Conservation (phyloP, 1,140 invertebrate species). For the Lucilia sericata region DNA sequence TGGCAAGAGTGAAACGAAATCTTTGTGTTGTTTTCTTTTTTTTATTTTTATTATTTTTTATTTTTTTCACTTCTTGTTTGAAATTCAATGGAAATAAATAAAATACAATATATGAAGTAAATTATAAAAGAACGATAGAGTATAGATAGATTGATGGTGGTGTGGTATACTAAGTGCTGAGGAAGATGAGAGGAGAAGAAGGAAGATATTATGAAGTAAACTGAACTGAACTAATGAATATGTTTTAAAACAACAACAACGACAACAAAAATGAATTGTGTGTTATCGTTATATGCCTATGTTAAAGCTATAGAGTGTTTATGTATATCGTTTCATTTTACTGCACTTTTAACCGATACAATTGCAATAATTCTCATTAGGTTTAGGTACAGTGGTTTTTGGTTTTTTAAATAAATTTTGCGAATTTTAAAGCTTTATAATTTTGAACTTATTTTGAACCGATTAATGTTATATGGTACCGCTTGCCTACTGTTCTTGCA, state of each 20-base stretch:
- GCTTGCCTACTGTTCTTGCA: no score
- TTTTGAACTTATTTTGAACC: no score
- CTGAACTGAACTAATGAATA: constrained; percentile 27
- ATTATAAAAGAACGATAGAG: not conserved
- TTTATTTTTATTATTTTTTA: not conserved
- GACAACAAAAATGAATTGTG: not conserved
- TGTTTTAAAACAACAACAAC: constrained; percentile 19
- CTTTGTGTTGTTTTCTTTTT: constrained; percentile 9
- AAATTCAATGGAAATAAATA: constrained; percentile 28
- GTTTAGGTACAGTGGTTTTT: not conserved
- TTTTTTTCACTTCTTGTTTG: not conserved
- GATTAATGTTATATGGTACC: no score
- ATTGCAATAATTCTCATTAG: constrained; percentile 17
- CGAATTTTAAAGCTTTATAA: no score
- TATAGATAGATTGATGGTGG: not conserved
- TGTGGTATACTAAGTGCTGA: not conserved
- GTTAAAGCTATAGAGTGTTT: not conserved
- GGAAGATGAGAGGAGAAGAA: not conserved
- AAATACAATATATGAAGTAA: constrained; percentile 26
- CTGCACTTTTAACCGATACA: not conserved
- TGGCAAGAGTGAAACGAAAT: constrained; percentile 32
- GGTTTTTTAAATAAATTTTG: no score
- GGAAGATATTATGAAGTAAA: constrained; percentile 7
- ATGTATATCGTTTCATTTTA: not conserved
- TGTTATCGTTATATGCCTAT: not conserved